Conservation (phyloP, 2,797 vertebrate genomes). For the Pangasius mekongensis region DNA sequence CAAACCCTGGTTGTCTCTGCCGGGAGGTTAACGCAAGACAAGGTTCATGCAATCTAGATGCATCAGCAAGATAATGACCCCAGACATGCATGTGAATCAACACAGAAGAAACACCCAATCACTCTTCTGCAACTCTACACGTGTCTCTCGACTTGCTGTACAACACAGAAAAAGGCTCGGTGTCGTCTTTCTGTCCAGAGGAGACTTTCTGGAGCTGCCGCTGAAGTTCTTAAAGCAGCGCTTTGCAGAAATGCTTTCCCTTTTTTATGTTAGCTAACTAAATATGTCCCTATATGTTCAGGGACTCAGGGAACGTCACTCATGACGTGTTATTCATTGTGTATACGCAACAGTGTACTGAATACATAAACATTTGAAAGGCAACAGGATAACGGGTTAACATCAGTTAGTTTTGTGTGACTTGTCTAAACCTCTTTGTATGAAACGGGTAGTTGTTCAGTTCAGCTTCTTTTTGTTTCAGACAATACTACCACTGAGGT, state of each 20-base stretch:
- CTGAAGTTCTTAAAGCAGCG: neutral
- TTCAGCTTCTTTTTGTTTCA: neutral
- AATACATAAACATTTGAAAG: neutral
- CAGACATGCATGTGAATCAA: neutral
- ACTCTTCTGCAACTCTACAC: neutral
- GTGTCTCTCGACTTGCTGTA: too few relatives aligned
- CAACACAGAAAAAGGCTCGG: neutral
- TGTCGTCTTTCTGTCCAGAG: neutral
- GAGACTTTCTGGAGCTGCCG: neutral
- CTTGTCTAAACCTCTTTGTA: neutral
- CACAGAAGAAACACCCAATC: neutral
- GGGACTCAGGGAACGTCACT: neutral
- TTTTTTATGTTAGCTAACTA: neutral
- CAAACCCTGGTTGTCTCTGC: neutral
- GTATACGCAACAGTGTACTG: neutral
- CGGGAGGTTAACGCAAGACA: neutral
- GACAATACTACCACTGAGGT: neutral
- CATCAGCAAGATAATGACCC: neutral
- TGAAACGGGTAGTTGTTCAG: neutral
- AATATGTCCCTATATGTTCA: neutral
- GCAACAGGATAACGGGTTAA: neutral
- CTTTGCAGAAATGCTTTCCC: neutral
- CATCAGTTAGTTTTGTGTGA: neutral
- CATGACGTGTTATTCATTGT: neutral
- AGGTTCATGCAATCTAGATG: too few relatives aligned